Evolutionary conservation across 1,140 invertebrate species (phyloP), one percentile per base, ranked within the genome.

Genomic region (Drosophila leontia): DNA sequence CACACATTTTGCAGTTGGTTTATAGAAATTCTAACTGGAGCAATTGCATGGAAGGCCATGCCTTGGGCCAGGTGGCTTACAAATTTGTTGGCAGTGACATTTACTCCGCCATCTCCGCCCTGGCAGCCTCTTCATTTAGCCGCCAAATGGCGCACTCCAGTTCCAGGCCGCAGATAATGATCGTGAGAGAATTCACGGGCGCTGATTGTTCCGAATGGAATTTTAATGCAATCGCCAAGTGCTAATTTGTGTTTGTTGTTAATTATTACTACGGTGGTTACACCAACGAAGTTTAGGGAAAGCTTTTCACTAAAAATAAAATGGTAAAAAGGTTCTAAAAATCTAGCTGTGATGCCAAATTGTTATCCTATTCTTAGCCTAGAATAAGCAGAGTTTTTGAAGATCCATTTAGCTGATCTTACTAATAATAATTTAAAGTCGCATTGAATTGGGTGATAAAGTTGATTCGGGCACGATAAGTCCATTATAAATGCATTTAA

Each of bases 401-500:
- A 15, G 3, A 26, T 17, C 26, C 15, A 1, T 32, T 50, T 32
- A 5, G 8, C 32, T 9, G 48, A 0, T 50, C 26, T 0, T 0
- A 15, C 32, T 83, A 83, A 78, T 84, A 81, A 78, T 72, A 80
- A 67, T 77, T 84, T 74, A 64, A 77, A 85, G 75, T 71, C 55
- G 50, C 68, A 42, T 64, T 82, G 82, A 91, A 85, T 82, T 91
- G 72, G 81, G 72, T 91, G 76, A 90, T 90, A 91, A 91, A 86
- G 79, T 75, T 77, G 86, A 91, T 91, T 41, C 56, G 65, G 29
- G 58, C 87, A 91, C 87, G 86, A 91, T 91, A 83, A 91, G 87
- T n/a, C 79, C 77, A 91, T 91, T 91, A 91, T 82, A 91, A 91
- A 86, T 82, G 82, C 74, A 90, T 90, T 91, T 91, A 86, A 84